A percentile compares a stretch with the other conserved stretches of the same genome.
Conservation (phyloP, 92 coral and sea anemone species). For the Porites lobata region DNA sequence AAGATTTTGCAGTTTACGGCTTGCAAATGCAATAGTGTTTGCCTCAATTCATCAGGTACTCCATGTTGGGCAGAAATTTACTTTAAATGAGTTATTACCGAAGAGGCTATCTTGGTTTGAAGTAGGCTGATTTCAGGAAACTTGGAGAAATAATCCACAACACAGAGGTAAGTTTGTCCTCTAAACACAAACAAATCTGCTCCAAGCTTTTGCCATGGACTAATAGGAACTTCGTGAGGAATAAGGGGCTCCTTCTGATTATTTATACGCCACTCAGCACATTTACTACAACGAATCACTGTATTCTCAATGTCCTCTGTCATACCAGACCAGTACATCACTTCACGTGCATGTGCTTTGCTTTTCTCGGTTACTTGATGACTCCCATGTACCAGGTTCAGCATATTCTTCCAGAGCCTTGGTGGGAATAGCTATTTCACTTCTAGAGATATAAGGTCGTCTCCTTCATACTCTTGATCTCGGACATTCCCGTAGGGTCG, state of each 20-base stretch:
- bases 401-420: not conserved
- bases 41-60: not conserved
- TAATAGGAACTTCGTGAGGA: not conserved
- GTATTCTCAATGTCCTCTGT: slow-evolving; percentile 45
- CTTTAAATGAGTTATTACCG: not conserved
- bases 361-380: slow-evolving; percentile 45
- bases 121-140: slow-evolving; percentile 9
- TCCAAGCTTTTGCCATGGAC: not conserved
- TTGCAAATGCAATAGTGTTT: not conserved
- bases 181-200: not conserved
- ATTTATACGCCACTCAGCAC: slow-evolving; percentile 32
- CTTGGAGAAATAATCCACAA: slow-evolving; percentile 3
- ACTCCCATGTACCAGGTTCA: not conserved
- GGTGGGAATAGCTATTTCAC: not conserved
- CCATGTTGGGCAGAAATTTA: not conserved
- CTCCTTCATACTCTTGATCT: not conserved
- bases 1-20: not conserved
- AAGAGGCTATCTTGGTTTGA: not conserved
- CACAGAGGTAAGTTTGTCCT: not conserved
- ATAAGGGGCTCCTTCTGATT: slow-evolving; percentile 64
- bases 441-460: not conserved
- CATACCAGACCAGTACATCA: slow-evolving; percentile 63
- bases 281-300: slow-evolving; percentile 28
- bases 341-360: slow-evolving; percentile 54
- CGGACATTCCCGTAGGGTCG: not conserved